phyloP scores from a whole-genome alignment of 2,797 vertebrate species.

The Artibeus lituratus region DNA sequence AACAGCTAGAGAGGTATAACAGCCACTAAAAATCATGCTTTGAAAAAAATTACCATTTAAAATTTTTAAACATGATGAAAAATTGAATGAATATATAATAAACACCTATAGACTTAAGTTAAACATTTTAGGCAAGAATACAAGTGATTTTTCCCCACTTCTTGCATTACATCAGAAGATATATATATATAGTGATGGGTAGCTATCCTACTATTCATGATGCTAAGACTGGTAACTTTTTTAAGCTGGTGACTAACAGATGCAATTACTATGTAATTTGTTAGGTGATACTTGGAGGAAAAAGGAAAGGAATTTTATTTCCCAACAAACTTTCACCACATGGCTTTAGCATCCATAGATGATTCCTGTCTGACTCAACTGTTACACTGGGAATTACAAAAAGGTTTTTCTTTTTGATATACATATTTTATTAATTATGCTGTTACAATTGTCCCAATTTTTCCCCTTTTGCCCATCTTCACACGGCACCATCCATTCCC shows the following conservation, averaged over 20 bases:
- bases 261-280: neutral
- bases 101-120: neutral
- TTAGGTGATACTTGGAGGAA: neutral
- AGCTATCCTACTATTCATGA: neutral
- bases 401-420: neutral
- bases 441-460: too few relatives aligned
- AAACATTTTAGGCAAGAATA: neutral
- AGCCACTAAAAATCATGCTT: constrained; percentile 1
- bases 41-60: neutral
- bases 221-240: neutral
- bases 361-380: neutral
- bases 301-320: neutral
- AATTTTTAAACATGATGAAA: neutral
- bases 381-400: neutral
- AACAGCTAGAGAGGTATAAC: neutral
- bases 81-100: neutral
- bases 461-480: too few relatives aligned
- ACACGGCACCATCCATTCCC: too few relatives aligned
- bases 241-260: neutral
- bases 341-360: neutral
- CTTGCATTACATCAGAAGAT: neutral
- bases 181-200: neutral
- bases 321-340: neutral
- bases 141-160: neutral
- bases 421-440: too few relatives aligned